phyloP scores from a whole-genome alignment of 2,113 vertebrate species.

The Syrmaticus mikado region DNA sequence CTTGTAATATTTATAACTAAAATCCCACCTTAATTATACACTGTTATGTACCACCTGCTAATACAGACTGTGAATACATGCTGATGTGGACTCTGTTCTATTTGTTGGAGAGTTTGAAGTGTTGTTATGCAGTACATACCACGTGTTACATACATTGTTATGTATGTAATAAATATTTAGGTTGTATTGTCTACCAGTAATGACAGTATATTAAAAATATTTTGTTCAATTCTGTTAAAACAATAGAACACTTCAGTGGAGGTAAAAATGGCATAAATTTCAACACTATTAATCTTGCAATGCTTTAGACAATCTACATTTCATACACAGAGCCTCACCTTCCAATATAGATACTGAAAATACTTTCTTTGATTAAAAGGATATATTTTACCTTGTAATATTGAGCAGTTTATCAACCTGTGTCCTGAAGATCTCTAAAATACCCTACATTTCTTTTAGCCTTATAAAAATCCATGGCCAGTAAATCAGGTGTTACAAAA shows the following conservation, averaged over 20 bases:
- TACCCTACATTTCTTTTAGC: not conserved
- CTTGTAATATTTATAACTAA: not conserved
- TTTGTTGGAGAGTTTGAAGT: not conserved
- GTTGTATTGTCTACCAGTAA: not conserved
- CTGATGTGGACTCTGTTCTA: not conserved
- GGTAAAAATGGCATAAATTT: not conserved
- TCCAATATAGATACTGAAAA: not conserved
- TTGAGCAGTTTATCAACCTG: not conserved
- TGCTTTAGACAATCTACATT: not conserved
- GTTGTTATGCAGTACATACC: not conserved
- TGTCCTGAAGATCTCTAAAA: not conserved
- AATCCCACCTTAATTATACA: not conserved
- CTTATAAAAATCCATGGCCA: not conserved
- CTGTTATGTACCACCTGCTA: not conserved
- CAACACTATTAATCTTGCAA: not conserved
- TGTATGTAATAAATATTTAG: not conserved
- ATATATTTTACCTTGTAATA: not conserved
- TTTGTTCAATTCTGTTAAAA: not conserved
- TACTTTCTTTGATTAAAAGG: not conserved
- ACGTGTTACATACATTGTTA: not conserved
- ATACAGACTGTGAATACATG: not conserved
- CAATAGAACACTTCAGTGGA: not conserved
- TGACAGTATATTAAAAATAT: not conserved
- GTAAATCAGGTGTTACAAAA: not conserved
- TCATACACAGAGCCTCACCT: not conserved